A percentile compares a stretch with the other conserved stretches of the same genome.
Conservation (phyloP, 2,888 invertebrate species). For the Chrysina gloriosa region DNA sequence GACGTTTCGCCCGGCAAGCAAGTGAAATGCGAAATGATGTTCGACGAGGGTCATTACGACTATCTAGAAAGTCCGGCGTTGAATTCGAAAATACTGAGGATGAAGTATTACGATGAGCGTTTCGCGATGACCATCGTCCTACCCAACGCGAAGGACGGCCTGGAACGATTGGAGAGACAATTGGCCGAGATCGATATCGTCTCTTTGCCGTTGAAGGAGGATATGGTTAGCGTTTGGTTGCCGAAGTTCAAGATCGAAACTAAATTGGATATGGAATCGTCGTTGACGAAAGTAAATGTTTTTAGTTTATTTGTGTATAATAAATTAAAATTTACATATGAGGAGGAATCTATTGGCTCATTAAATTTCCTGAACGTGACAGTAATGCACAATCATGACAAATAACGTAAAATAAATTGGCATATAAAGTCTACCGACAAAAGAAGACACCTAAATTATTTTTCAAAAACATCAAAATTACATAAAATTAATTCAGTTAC, state of each 20-base stretch:
- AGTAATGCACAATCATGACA: too few species aligned
- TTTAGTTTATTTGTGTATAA: background rate
- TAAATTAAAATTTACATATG: background rate
- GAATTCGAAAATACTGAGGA: slow-evolving; percentile 74
- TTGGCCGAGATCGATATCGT: slow-evolving; percentile 65
- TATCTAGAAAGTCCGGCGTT: slow-evolving; percentile 67
- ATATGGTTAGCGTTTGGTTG: slow-evolving; percentile 72
- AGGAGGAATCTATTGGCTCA: too few species aligned
- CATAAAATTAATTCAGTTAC: too few species aligned
- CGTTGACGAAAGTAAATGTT: slow-evolving; percentile 73
- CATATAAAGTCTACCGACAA: too few species aligned
- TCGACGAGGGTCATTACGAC: slow-evolving; percentile 67
- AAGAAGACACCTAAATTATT: too few species aligned
- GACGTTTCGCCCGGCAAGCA: slow-evolving; percentile 67
- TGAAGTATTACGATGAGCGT: slow-evolving; percentile 77
- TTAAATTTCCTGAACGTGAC: too few species aligned
- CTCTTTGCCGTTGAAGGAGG: background rate
- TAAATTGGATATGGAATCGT: slow-evolving; percentile 72
- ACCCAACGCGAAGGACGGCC: slow-evolving; percentile 76
- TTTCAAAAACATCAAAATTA: too few species aligned
- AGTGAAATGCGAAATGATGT: slow-evolving; percentile 80
- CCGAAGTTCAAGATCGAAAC: slow-evolving; percentile 87
- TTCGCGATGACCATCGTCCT: slow-evolving; percentile 83
- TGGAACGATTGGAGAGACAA: slow-evolving; percentile 62
- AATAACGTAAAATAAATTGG: too few species aligned